Percentiles rank a stretch among this genome's conserved stretches.
Evolutionary conservation across 1,140 invertebrate genomes (phyloP).

Genomic region (Hyles euphorbiae): DNA sequence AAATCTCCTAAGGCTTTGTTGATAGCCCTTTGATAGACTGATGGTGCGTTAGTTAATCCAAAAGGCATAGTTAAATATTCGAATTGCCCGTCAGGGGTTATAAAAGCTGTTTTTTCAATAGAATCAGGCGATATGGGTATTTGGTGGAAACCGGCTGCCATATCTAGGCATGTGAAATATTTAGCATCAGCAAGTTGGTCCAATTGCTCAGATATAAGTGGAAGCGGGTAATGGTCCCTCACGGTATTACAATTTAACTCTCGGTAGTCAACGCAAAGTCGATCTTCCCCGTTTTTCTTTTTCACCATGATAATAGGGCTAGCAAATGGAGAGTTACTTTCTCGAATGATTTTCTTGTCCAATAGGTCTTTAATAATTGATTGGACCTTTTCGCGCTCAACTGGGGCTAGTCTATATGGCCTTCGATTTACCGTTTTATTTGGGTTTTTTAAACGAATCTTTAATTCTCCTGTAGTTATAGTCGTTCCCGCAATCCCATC

Average conservation of each 20-base stretch:
- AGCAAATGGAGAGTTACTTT: slow-evolving; percentile 37
- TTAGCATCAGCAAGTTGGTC: slow-evolving; percentile 9
- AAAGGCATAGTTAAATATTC: slow-evolving; percentile 29
- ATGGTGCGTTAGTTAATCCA: slow-evolving; percentile 21
- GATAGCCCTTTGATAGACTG: slow-evolving; percentile 32
- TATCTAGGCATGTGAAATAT: slow-evolving; percentile 26
- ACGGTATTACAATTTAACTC: slow-evolving; percentile 12
- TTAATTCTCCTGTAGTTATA: slow-evolving; percentile 27
- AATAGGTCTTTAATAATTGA: too few species aligned
- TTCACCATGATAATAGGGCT: slow-evolving; percentile 29
- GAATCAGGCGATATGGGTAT: too few species aligned
- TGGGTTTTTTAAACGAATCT: slow-evolving; percentile 18
- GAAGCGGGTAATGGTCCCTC: slow-evolving; percentile 19
- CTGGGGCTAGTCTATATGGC: slow-evolving; percentile 23
- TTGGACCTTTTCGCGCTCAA: slow-evolving; percentile 22
- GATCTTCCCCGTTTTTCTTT: slow-evolving; percentile 24
- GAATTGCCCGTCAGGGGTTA: slow-evolving; percentile 32
- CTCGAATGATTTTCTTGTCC: slow-evolving; percentile 40
- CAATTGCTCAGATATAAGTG: slow-evolving; percentile 23
- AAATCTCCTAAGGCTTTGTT: slow-evolving; percentile 15
- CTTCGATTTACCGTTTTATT: slow-evolving; percentile 21
- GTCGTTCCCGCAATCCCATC: slow-evolving; percentile 20
- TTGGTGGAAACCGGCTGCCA: too few species aligned
- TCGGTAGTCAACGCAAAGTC: slow-evolving; percentile 26
- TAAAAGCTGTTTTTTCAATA: slow-evolving; percentile 48